Evolutionary conservation across 2,888 invertebrate species (phyloP).

Genomic region (Conus canariensis): DNA sequence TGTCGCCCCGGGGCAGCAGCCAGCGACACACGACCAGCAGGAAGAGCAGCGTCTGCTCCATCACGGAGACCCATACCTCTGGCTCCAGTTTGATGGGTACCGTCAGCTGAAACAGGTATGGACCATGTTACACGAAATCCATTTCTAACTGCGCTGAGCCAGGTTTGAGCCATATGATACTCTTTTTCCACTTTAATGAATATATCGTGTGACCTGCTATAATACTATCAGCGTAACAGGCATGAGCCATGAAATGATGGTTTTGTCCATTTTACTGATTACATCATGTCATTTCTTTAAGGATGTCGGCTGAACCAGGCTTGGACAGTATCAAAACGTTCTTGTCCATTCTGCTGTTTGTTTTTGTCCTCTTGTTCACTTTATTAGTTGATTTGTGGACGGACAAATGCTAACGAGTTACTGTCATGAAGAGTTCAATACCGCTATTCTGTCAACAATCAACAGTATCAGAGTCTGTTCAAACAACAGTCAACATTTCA

Average conservation of each 20-base stretch:
- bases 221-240: neutral
- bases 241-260: too few relatives aligned
- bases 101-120: slow-evolving; percentile 49
- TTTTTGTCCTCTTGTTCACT: too few relatives aligned
- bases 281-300: too few relatives aligned
- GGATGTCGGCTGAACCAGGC: too few relatives aligned
- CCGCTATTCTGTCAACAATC: neutral
- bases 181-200: neutral
- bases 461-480: neutral
- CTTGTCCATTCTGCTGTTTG: too few relatives aligned
- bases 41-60: slow-evolving; percentile 71
- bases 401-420: neutral
- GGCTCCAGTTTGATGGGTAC: slow-evolving; percentile 57
- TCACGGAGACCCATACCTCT: slow-evolving; percentile 63
- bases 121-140: neutral
- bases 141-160: too few relatives aligned
- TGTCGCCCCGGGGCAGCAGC: slow-evolving; percentile 71
- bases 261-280: too few relatives aligned
- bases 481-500: neutral
- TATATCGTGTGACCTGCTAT: neutral
- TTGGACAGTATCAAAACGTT: too few relatives aligned
- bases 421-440: neutral
- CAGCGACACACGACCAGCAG: slow-evolving; percentile 68
- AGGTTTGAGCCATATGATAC: neutral
- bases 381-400: too few relatives aligned